phyloP scores from a whole-genome alignment of 92 coral and sea anemone species.

The Palythoa heliodiscus region DNA sequence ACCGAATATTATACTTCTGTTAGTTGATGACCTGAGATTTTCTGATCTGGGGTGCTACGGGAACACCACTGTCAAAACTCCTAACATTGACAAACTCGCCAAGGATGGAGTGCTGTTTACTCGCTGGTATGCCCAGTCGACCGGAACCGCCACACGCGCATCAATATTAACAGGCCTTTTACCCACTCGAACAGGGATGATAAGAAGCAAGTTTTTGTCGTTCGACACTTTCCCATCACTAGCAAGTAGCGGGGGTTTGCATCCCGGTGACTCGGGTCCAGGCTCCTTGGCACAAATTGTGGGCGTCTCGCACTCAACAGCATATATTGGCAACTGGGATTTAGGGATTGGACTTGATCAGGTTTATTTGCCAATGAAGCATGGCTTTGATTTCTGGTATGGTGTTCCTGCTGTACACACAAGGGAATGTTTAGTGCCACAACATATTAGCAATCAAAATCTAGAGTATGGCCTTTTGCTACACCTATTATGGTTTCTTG shows the following conservation, averaged over 20 bases:
- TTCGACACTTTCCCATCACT: constrained; percentile 84
- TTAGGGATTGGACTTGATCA: constrained; percentile 81
- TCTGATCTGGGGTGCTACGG: constrained; percentile 67
- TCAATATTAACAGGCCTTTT: constrained; percentile 87
- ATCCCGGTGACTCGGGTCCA: constrained; percentile 46
- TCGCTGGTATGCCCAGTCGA: constrained; percentile 82
- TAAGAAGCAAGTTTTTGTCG: constrained; percentile 84
- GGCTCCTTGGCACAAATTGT: constrained; percentile 75
- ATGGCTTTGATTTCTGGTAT: constrained; percentile 90
- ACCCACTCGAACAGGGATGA: constrained; percentile 92
- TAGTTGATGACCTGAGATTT: constrained; percentile 71
- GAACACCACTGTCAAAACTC: constrained; percentile 52
- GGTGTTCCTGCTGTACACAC: constrained; percentile 86
- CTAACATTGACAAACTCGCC: constrained; percentile 71
- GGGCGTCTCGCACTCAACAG: constrained; percentile 65
- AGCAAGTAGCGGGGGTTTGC: constrained; percentile 89
- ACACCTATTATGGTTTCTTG: constrained; percentile 13
- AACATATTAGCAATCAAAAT: constrained; percentile 1
- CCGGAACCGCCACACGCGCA: constrained; percentile 81
- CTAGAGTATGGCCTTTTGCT: constrained; percentile 10
- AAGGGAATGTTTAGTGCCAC: constrained; percentile 56
- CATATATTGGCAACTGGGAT: constrained; percentile 92
- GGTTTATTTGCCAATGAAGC: constrained; percentile 72
- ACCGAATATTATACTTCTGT: constrained; percentile 67
- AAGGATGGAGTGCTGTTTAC: constrained; percentile 66